Base-by-base conservation (phyloP, 2,888 invertebrate genomes). In the Netelia fuscicornis region DNA sequence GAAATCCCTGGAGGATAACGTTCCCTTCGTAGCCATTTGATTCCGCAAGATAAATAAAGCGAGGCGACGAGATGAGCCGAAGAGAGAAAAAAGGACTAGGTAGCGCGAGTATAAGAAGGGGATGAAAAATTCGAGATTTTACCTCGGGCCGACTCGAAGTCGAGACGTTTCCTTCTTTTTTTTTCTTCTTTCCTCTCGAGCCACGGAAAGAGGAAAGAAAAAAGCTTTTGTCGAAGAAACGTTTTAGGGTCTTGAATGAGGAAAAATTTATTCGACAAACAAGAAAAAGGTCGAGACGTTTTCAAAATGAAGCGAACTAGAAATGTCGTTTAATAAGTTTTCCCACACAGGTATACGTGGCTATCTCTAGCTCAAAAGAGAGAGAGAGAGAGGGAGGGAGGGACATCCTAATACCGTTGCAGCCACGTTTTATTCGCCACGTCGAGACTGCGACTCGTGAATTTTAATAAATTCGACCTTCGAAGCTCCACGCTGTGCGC, bases 391-490 rank as follows among this genome's bases (percentile, higher is more conserved):
- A 9, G 13, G 13, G 6, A 44, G n/a, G 23, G 3, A 44, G 23
- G 48, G 9, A 52, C 9, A 25, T 13, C 52, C 23, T 64, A 37
- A 64, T 60, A 60, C 13, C 30, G 13, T 2, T 65, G 65, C 42
- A 42, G 23, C 3, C 44, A 67, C 67, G 23, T 48, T 67, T 67
- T 48, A 67, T 67, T 67, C 11, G 67, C 67, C 67, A 67, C 48
- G 67, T 52, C 48, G 13, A 25, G 48, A 48, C 25, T 68, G 52
- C 13, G 48, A 8, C 23, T 68, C 52, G 67, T 68, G 67, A 68
- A 68, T 68, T 68, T 68, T 68, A 68, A 68, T 68, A 68, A 68
- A 68, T 68, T 68, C 37, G 67, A 68, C 67, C 67, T 68, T 52
- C 67, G 25, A 68, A 52, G 67, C 48, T 13, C 10, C 42, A 37